A percentile compares a stretch with the other conserved stretches of the same genome.
phyloP scores from a whole-genome alignment of 2,113 vertebrate genomes.

The Rattus rattus region DNA sequence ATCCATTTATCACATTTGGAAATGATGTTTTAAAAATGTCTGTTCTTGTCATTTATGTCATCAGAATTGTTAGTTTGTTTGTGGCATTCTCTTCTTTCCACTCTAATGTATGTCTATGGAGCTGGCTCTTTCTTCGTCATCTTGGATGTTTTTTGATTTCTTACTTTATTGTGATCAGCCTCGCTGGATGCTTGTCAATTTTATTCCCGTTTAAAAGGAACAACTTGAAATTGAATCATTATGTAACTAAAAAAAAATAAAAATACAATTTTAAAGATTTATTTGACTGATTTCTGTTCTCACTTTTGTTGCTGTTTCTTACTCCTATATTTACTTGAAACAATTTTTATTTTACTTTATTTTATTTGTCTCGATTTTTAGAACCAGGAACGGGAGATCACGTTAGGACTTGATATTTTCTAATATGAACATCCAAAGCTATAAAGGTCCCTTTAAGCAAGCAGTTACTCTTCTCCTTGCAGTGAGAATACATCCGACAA shows the following conservation, averaged over 20 bases:
- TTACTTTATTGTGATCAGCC: background rate
- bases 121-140: background rate
- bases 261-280: background rate
- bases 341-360: background rate
- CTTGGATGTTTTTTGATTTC: background rate
- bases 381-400: background rate
- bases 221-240: background rate
- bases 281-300: background rate
- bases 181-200: background rate
- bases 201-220: background rate
- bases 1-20: background rate
- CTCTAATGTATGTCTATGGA: background rate
- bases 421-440: background rate
- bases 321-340: background rate
- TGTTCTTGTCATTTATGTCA: background rate
- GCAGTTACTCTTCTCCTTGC: background rate
- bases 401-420: background rate
- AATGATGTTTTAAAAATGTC: background rate
- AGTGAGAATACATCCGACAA: background rate
- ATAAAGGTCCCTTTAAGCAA: background rate
- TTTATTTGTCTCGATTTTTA: slow-evolving; percentile 20
- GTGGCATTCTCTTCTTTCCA: background rate
- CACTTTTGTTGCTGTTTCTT: background rate
- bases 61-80: background rate
- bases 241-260: background rate